Base-by-base conservation (phyloP, 2,888 invertebrate genomes). In the Auanema sp. region DNA sequence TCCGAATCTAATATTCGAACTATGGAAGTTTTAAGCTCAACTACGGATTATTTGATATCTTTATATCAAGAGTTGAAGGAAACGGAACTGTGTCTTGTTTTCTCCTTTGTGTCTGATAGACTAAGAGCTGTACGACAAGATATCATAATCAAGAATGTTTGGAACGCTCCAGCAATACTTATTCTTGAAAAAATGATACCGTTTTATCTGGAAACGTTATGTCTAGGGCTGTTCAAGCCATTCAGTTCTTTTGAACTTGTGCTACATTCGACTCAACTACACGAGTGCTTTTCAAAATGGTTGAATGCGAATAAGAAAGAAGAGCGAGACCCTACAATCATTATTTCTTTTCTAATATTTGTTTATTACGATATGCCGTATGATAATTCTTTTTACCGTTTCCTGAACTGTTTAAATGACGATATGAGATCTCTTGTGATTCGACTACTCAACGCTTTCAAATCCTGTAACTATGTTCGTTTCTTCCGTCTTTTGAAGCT, bases 61-160 rank as follows among this genome's bases (percentile, higher is more conserved):
- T 49, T 71, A 14, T 74, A 66, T 24, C 18, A 54, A 21, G 41
- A 50, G 25, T 16, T 41, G 57, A 63, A 56, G 49, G 65, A 68
- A 54, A 59, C 67, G 60, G 64, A 58, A 5, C 62, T 70, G 51
- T 49, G 55, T 4, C 52, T 53, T 3, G 54, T 65, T 5, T 74
- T 64, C 50, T 67, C 67, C 1, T 76, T 76, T 42, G 71, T 72
- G 11, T 65, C 65, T 12, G 76, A 76, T 58, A 68, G 76, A 42
- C 55, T 76, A 11, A 58, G 76, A 42, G 60, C 76, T 10, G 69
- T 76, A 21, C 57, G 73, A 51, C 76, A 76, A 40, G 76, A 76
- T 44, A 66, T 72, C 66, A 64, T 64, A 1, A 67, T 76, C 47
- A 70, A 74, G 16, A 66, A 63, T 1, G 24, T 71, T 44, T 18